These are phyloP conservation scores for Ichneumon xanthorius DNA, from an alignment of 2,888 invertebrate species.

Conservation along the genomic window DNA sequence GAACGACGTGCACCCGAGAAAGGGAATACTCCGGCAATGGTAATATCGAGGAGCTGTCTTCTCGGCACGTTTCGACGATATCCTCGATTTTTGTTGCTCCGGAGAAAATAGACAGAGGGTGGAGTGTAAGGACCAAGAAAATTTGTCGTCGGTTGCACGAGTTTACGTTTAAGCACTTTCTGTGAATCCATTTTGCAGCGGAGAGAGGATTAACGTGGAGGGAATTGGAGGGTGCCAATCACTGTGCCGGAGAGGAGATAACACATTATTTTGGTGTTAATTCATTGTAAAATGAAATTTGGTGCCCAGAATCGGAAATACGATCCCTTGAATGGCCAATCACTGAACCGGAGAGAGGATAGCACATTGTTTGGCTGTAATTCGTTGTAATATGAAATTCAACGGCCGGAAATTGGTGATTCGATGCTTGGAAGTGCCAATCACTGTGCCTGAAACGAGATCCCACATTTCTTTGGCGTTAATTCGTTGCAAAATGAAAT, in stretches of 20 bases:
- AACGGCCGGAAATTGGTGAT: no score
- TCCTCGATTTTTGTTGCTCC: slow-evolving; percentile 18
- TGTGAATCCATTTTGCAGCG: slow-evolving; percentile 40
- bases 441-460: background rate
- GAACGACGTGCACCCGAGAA: slow-evolving; percentile 1
- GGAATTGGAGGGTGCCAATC: no score
- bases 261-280: no score
- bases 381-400: no score
- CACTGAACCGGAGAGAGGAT: background rate
- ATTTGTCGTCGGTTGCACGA: slow-evolving; percentile 3
- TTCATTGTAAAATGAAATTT: no score
- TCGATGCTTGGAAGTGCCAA: slow-evolving; percentile 27
- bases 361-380: no score
- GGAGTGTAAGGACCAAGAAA: slow-evolving; percentile 4
- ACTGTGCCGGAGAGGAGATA: background rate
- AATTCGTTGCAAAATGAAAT: background rate
- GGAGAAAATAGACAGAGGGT: background rate
- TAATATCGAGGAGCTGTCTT: slow-evolving; percentile 45
- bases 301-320: no score
- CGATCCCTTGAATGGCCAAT: slow-evolving; percentile 25
- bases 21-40: slow-evolving; percentile 20
- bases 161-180: background rate
- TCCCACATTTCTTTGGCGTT: no score
- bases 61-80: slow-evolving; percentile 42
- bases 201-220: no score